A percentile compares a stretch with the other conserved stretches of the same genome.
Evolutionary conservation across 2,113 vertebrate genomes (phyloP).

Genomic region (Brachyhypopomus gauderio): DNA sequence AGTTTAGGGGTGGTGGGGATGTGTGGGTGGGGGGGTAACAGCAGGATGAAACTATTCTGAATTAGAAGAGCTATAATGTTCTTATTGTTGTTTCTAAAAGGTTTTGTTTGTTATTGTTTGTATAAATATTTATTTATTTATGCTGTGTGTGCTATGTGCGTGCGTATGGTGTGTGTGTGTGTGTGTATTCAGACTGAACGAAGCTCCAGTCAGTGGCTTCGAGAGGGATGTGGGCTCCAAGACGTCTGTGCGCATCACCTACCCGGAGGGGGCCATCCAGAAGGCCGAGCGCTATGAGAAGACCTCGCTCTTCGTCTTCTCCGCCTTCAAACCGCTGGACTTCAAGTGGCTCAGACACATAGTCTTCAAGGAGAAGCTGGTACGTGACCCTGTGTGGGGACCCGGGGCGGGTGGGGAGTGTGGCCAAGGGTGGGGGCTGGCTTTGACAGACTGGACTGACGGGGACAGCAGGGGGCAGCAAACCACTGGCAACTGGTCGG

Average conservation of each 20-base stretch:
- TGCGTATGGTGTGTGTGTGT: background rate
- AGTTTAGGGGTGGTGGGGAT: too few relatives aligned
- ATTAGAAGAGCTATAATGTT: too few relatives aligned
- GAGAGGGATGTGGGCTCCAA: constrained; percentile 93
- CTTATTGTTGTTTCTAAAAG: too few relatives aligned
- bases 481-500: background rate
- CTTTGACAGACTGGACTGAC: too few relatives aligned
- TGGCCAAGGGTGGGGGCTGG: too few relatives aligned
- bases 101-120: too few relatives aligned
- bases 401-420: too few relatives aligned
- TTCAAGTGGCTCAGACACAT: constrained; percentile 97
- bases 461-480: constrained; percentile 56
- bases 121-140: too few relatives aligned
- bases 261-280: constrained; percentile 97
- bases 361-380: constrained; percentile 94
- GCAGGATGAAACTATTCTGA: too few relatives aligned
- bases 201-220: constrained; percentile 88
- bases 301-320: constrained; percentile 92
- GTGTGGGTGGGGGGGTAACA: too few relatives aligned
- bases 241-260: constrained; percentile 95
- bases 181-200: constrained; percentile 84
- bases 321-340: constrained; percentile 95
- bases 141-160: too few relatives aligned
- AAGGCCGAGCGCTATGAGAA: constrained; percentile 89
- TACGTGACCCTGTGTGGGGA: constrained; percentile 76